A percentile compares a stretch with the other conserved stretches of the same genome.
Conservation (phyloP, 2,888 invertebrate species). For the Cistogaster globosa region DNA sequence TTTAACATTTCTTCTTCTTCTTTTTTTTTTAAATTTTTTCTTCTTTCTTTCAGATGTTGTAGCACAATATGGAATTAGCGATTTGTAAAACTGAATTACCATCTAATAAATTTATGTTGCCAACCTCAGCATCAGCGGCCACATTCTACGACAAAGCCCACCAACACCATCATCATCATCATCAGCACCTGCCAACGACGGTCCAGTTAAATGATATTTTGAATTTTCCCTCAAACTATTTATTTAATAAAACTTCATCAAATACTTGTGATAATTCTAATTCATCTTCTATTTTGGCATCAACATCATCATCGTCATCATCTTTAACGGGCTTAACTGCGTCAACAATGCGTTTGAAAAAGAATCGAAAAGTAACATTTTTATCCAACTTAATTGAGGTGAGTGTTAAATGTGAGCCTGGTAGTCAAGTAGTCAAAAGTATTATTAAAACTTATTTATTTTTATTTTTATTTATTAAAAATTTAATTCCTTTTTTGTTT, state of each 20-base stretch:
- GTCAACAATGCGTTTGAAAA: conserved; percentile 81
- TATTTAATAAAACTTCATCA: conserved; percentile 73
- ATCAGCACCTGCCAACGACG: conserved; percentile 53
- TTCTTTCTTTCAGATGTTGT: conserved; percentile 75
- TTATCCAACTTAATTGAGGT: conserved; percentile 82
- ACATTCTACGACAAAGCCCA: conserved; percentile 76
- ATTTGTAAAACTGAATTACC: conserved; percentile 81
- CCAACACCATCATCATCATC: conserved; percentile 37
- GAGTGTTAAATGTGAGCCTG: conserved; percentile 69
- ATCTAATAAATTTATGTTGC: conserved; percentile 81
- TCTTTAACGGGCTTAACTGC: conserved; percentile 55
- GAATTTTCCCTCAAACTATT: conserved; percentile 77
- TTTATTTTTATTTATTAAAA: conserved; percentile 33
- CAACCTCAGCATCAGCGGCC: conserved; percentile 75
- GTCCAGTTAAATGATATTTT: conserved; percentile 77
- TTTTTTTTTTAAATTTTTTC: too few species aligned
- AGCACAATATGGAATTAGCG: conserved; percentile 80
- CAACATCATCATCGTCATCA: conserved; percentile 54
- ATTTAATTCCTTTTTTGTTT: conserved; percentile 56
- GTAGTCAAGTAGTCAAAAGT: background rate
- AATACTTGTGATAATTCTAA: conserved; percentile 65
- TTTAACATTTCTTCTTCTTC: background rate
- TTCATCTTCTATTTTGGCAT: conserved; percentile 48
- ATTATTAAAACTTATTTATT: background rate
- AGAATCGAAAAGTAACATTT: conserved; percentile 83